Evolutionary conservation across 2,113 vertebrate genomes (phyloP).

Genomic region (Symphodus melops): DNA sequence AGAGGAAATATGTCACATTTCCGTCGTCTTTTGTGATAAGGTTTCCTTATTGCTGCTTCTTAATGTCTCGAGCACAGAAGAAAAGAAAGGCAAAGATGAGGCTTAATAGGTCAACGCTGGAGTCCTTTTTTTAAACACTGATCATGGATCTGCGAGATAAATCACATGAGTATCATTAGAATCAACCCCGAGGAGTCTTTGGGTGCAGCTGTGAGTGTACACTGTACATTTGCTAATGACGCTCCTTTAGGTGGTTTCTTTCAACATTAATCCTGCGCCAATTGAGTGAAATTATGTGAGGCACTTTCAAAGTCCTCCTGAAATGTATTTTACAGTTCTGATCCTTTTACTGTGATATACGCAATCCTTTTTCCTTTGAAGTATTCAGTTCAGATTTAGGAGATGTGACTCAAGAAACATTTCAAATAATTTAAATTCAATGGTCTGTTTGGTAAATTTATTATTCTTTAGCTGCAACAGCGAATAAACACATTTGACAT

Average conservation of each 20-base stretch:
- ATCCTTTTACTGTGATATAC: constrained; percentile 27
- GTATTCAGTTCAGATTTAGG: constrained; percentile 30
- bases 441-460: constrained; percentile 33
- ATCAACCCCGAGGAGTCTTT: constrained; percentile 57
- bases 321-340: constrained; percentile 7
- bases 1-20: constrained; percentile 77
- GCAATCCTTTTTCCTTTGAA: constrained; percentile 36
- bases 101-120: constrained; percentile 71
- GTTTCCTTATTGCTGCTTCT: constrained; percentile 61
- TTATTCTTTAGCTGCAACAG: constrained; percentile 47
- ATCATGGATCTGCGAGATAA: constrained; percentile 60
- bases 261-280: constrained; percentile 31
- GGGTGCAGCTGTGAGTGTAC: constrained; percentile 17
- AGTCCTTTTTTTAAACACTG: constrained; percentile 59
- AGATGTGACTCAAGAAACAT: background rate
- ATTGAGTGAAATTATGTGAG: constrained; percentile 31
- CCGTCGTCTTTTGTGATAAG: constrained; percentile 73
- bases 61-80: constrained; percentile 41
- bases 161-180: constrained; percentile 75
- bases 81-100: constrained; percentile 64
- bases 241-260: constrained; percentile 48
- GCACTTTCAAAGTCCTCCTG: constrained; percentile 22
- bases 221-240: constrained; percentile 54
- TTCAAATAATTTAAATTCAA: constrained; percentile 36
- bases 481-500: constrained; percentile 58